These are phyloP conservation scores for Poliocrania exsul DNA, from an alignment of 2,797 vertebrate genomes.

Conservation along the genomic window DNA sequence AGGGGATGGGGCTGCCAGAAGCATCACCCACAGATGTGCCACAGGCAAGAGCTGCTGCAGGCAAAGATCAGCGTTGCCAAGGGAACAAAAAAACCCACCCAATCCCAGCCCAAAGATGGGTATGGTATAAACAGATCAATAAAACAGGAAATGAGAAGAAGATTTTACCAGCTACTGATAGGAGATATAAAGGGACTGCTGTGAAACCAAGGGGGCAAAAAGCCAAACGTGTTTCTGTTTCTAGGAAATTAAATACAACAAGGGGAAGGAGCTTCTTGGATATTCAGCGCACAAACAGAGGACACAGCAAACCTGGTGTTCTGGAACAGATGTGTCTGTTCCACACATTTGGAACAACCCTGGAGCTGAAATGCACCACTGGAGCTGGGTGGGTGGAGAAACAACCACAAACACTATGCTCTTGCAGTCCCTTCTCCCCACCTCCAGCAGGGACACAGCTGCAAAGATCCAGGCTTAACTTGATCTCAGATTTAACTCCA, in stretches of 20 bases:
- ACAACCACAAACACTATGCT: not conserved
- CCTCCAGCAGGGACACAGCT: not conserved
- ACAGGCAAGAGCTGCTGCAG: not conserved
- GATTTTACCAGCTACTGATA: not conserved
- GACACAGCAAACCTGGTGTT: not conserved
- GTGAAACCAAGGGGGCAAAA: not conserved
- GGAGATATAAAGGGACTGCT: not conserved
- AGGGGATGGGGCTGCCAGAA: not conserved
- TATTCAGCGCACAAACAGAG: not conserved
- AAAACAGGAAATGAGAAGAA: not conserved
- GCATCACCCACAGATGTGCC: fast-evolving
- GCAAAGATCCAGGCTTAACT: not conserved
- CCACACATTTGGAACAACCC: not conserved
- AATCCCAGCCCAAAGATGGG: not conserved
- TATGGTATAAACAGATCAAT: not conserved
- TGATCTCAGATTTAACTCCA: not conserved
- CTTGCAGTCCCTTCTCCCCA: not conserved
- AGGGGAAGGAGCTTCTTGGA: not conserved
- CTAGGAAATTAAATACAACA: fast-evolving
- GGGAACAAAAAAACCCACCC: not conserved
- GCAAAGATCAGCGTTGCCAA: not conserved
- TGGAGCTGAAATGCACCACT: not conserved
- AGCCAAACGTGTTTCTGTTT: not conserved
- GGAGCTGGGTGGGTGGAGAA: not conserved
- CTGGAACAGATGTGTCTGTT: not conserved